phyloP scores from a whole-genome alignment of 1,140 invertebrate genomes.

The Holcopasites calliopsidis region DNA sequence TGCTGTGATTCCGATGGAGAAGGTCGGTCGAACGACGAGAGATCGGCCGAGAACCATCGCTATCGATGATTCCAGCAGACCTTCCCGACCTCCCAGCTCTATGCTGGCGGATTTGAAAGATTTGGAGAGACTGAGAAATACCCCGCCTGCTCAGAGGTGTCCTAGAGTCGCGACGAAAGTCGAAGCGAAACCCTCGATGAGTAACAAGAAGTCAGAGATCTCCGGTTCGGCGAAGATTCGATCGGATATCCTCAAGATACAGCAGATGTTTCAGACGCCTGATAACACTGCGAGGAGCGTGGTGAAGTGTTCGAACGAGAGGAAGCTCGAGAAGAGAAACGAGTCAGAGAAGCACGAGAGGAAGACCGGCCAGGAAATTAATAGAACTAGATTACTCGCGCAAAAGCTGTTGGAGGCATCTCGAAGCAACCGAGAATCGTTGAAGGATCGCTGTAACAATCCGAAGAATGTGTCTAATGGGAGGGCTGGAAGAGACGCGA shows the following conservation, averaged over 20 bases:
- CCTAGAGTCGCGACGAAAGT: slow-evolving; percentile 8
- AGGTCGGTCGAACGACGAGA: slow-evolving; percentile 32
- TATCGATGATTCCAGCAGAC: background rate
- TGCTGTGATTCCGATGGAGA: slow-evolving; percentile 32
- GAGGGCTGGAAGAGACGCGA: slow-evolving; percentile 8
- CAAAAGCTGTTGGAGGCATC: slow-evolving; percentile 64
- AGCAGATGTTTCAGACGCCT: slow-evolving; percentile 62
- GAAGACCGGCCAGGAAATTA: slow-evolving; percentile 47
- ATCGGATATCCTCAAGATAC: slow-evolving; percentile 63
- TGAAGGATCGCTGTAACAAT: slow-evolving; percentile 52
- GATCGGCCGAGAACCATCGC: slow-evolving; percentile 45
- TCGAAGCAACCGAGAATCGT: slow-evolving; percentile 44
- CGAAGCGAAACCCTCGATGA: slow-evolving; percentile 2
- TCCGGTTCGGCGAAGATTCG: slow-evolving; percentile 65
- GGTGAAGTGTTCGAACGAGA: slow-evolving; percentile 29
- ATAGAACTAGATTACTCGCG: slow-evolving; percentile 55
- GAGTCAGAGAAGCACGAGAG: slow-evolving; percentile 45
- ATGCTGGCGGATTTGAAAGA: slow-evolving; percentile 72
- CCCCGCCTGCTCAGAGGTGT: slow-evolving; percentile 59
- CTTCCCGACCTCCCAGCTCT: slow-evolving; percentile 32
- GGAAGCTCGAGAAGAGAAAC: slow-evolving; percentile 1
- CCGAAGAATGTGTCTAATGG: slow-evolving; percentile 40
- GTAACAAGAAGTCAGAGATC: slow-evolving; percentile 27
- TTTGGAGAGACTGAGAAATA: slow-evolving; percentile 69
- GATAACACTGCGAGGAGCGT: slow-evolving; percentile 24